A percentile compares a stretch with the other conserved stretches of the same genome.
phyloP scores from a whole-genome alignment of 2,888 invertebrate species.

The Drosophila hamatofila region DNA sequence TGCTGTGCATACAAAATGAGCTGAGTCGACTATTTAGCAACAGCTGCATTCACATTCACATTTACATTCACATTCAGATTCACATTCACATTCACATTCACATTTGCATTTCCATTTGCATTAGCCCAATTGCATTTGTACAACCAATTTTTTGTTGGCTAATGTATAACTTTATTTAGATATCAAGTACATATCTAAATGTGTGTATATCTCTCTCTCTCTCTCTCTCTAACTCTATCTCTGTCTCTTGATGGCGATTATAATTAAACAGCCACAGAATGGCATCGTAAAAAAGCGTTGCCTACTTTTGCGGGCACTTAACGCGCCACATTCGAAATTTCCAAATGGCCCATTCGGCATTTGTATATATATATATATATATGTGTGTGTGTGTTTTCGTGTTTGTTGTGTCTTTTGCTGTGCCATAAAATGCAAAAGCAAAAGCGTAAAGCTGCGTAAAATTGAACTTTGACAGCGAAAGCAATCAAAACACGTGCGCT shows the following conservation, averaged over 20 bases:
- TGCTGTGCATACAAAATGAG: constrained; percentile 23
- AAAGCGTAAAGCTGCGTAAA: constrained; percentile 72
- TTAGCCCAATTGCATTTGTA: constrained; percentile 26
- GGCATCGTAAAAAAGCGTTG: constrained; percentile 51
- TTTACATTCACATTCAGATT: constrained; percentile 20
- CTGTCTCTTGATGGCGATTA: constrained; percentile 33
- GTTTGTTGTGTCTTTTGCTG: constrained; percentile 21
- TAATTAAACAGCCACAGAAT: constrained; percentile 56
- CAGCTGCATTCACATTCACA: neutral
- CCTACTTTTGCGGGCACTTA: constrained; percentile 67
- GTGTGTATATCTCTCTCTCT: neutral
- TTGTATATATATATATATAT: too few relatives aligned
- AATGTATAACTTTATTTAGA: constrained; percentile 21
- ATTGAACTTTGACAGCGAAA: constrained; percentile 58
- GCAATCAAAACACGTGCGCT: constrained; percentile 70
- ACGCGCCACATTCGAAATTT: constrained; percentile 45
- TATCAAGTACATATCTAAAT: neutral
- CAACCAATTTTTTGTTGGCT: constrained; percentile 18
- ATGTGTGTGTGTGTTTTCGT: neutral
- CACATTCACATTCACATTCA: constrained; percentile 26
- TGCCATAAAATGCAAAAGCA: constrained; percentile 69
- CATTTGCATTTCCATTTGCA: constrained; percentile 20
- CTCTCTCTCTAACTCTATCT: neutral
- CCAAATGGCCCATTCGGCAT: constrained; percentile 37
- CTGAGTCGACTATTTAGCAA: constrained; percentile 22